These are phyloP conservation scores for Euzophera pinguis DNA, from an alignment of 2,888 invertebrate genomes.

Conservation along the genomic window DNA sequence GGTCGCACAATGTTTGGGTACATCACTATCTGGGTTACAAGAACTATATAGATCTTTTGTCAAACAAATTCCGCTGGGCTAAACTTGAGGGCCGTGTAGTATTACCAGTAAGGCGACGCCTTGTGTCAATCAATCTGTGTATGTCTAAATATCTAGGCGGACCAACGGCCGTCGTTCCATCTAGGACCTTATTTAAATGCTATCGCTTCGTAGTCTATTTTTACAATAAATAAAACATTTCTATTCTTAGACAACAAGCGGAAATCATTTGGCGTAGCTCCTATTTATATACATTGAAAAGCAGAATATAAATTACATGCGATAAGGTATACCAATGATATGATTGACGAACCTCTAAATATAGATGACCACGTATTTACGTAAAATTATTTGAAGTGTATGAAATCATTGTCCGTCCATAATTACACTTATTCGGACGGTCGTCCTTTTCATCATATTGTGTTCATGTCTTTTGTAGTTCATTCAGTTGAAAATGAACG, in stretches of 20 bases:
- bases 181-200: no score
- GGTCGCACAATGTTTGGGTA: constrained; percentile 31
- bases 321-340: no score
- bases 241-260: no score
- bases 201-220: no score
- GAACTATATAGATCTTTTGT: constrained; percentile 14
- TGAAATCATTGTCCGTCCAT: constrained; percentile 42
- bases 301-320: no score
- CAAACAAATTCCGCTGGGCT: constrained; percentile 9
- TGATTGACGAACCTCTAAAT: no score
- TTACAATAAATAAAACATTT: no score
- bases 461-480: constrained; percentile 47
- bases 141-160: no score
- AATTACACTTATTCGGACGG: constrained; percentile 52
- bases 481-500: constrained; percentile 37
- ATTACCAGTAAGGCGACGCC: background rate
- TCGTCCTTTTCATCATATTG: constrained; percentile 50
- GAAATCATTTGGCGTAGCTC: no score
- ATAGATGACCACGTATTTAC: no score
- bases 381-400: constrained; percentile 13
- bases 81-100: constrained; percentile 3
- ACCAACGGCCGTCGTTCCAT: no score
- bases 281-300: no score
- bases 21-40: constrained; percentile 7
- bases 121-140: background rate